Evolutionary conservation across 2,797 vertebrate species (phyloP), one percentile per base, ranked within the genome.

Genomic region (Poecilia wingei): DNA sequence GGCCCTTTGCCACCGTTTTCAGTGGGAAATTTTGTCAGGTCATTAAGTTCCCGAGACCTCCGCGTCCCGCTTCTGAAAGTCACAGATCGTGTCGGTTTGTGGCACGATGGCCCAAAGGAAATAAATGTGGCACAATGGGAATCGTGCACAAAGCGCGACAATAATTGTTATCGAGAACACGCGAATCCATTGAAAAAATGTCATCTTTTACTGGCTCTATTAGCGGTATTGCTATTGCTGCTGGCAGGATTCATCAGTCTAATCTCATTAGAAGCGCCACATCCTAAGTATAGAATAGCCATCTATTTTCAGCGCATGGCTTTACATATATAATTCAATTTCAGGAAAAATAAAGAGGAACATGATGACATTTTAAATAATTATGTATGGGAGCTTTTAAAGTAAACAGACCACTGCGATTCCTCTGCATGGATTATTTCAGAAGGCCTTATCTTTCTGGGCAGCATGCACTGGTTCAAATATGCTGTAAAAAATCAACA

Each of bases 261-360:
- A 80, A 85, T 84, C 77, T 68, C 74, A 85, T 84, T 78, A 78
- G 47, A 33, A 36, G 71, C 1, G 39, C 45, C 6, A 3, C 28
- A 69, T 78, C 81, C 59, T 76, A 73, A 64, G 77, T 83, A 76
- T 57, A 76, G 64, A 53, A 4, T 6, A 28, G 13, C 18, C 47
- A 69, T 74, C 74, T 76, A 74, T 83, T 82, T 46, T 73, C 22
- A 1, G 8, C 13, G 68, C 39, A 39, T 39, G 71, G 9, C 49
- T n/a, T 75, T 13, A 1, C 68, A 68, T 46, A 25, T 43, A 79
- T 36, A 71, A 81, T 75, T 64, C 7, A n/a, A 79, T 82, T 81
- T 79, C 25, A 39, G 45, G 69, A 46, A 51, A 83, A 57, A 72
- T 43, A 76, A 70, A 84, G n/a, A 22, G 25, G 69, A 47, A 46